A percentile compares a stretch with the other conserved stretches of the same genome.
phyloP scores from a whole-genome alignment of 2,113 vertebrate species.

The Cygnus buccinator region DNA sequence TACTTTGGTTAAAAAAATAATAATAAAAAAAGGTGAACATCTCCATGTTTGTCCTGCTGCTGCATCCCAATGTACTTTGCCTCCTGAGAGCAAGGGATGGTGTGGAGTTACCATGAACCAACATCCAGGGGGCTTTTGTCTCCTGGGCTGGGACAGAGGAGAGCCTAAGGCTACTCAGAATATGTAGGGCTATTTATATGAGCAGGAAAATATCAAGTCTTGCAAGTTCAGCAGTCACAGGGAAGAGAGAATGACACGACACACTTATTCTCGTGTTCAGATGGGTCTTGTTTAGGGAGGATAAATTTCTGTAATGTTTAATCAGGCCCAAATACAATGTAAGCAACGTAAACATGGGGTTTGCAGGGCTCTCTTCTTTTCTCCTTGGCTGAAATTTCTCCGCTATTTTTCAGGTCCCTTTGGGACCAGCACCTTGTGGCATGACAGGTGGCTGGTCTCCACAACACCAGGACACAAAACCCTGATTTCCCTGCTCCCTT shows the following conservation, averaged over 20 bases:
- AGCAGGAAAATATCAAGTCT: neutral
- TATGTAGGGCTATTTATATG: neutral
- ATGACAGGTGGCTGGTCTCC: neutral
- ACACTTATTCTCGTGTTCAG: neutral
- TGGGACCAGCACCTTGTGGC: neutral
- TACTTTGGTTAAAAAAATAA: neutral
- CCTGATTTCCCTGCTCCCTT: neutral
- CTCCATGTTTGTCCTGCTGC: neutral
- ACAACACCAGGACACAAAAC: neutral
- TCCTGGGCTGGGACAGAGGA: neutral
- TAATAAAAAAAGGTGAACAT: accelerated
- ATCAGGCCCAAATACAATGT: neutral
- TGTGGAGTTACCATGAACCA: neutral
- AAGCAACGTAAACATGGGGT: neutral
- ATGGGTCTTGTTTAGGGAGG: neutral
- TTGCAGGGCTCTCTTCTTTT: too few species aligned
- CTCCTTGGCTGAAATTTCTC: neutral
- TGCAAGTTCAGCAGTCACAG: neutral
- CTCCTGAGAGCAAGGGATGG: neutral
- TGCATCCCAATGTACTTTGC: neutral
- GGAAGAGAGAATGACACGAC: neutral
- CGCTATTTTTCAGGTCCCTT: neutral
- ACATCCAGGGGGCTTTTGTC: neutral
- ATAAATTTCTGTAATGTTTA: neutral
- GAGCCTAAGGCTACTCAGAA: neutral